Evolutionary conservation across 2,888 invertebrate genomes (phyloP).

Genomic region (Arenicola marina): DNA sequence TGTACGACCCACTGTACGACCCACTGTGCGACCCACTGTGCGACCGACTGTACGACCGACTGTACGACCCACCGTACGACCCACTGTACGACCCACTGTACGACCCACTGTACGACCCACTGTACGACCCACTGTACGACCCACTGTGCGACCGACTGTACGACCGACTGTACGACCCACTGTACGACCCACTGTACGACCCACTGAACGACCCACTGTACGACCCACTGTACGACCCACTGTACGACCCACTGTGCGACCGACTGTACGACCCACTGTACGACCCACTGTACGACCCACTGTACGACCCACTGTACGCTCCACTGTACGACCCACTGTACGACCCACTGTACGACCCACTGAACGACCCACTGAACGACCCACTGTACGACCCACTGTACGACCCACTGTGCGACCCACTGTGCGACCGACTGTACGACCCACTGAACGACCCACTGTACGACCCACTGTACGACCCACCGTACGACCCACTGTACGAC

Average conservation of each 20-base stretch:
- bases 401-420: neutral
- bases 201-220: neutral
- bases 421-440: no score
- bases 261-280: no score
- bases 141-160: no score
- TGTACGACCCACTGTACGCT: neutral
- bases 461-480: no score
- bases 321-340: neutral
- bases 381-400: neutral
- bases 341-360: neutral
- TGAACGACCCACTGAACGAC: neutral
- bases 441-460: neutral
- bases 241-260: no score
- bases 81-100: neutral
- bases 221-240: neutral
- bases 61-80: no score
- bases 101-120: neutral
- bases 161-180: neutral
- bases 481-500: neutral
- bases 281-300: neutral
- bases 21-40: neutral
- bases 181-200: neutral
- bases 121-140: neutral
- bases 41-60: no score
- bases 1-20: neutral